Conservation (phyloP, 2,888 invertebrate genomes). For the Drosophila nr. fundita region DNA sequence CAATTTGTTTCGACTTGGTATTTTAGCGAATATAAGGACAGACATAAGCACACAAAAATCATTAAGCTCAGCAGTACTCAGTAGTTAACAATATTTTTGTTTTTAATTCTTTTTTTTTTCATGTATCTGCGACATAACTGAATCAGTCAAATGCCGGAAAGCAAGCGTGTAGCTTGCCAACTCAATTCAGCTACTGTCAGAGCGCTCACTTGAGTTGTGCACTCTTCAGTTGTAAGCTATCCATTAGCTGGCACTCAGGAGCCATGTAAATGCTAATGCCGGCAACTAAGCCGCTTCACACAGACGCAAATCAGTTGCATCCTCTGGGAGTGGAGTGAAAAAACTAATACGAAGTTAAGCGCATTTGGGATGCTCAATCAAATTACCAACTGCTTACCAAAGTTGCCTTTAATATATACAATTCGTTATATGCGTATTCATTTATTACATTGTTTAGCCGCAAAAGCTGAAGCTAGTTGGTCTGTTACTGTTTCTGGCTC, state of each 20-base stretch:
- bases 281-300: conserved; percentile 43
- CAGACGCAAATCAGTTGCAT: conserved; percentile 12
- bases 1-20: neutral
- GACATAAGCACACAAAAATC: neutral
- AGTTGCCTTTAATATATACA: conserved; percentile 23
- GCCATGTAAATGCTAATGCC: conserved; percentile 52
- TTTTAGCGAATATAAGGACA: neutral
- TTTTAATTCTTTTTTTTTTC: neutral
- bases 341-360: conserved; percentile 24
- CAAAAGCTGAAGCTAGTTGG: conserved; percentile 13
- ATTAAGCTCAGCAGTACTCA: neutral
- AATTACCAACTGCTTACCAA: conserved; percentile 10
- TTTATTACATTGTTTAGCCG: conserved; percentile 41
- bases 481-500: conserved; percentile 26
- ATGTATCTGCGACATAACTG: neutral
- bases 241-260: conserved; percentile 37
- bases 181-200: conserved; percentile 8
- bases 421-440: conserved; percentile 50
- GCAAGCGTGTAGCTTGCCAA: conserved; percentile 1
- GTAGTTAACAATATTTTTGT: neutral
- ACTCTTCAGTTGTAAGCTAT: conserved; percentile 11
- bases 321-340: neutral
- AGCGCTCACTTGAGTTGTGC: conserved; percentile 12
- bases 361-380: conserved; percentile 39
- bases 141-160: neutral